Conservation (phyloP, 2,888 invertebrate genomes). For the Mimachlamys varia region DNA sequence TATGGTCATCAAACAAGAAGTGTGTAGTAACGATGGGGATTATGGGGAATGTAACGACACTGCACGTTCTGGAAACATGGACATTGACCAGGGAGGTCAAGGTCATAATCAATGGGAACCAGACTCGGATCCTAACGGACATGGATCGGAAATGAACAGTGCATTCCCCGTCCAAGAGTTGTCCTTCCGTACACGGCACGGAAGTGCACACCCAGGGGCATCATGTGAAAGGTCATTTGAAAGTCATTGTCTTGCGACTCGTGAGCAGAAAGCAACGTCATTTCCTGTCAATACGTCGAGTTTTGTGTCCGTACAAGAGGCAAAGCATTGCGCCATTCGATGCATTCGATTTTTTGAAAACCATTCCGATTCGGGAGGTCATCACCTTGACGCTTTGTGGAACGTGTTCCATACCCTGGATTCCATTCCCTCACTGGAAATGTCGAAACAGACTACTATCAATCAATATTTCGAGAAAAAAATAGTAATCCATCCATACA, state of each 20-base stretch:
- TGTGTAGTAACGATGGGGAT: slow-evolving; percentile 2
- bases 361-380: background rate
- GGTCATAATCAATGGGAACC: background rate
- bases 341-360: slow-evolving; percentile 2
- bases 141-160: background rate
- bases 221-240: background rate
- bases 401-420: slow-evolving; percentile 3
- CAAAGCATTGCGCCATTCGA: slow-evolving; percentile 7
- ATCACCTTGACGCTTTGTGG: background rate
- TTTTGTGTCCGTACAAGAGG: slow-evolving; percentile 5
- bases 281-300: background rate
- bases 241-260: background rate
- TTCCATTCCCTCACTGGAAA: background rate
- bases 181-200: background rate
- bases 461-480: background rate
- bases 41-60: background rate
- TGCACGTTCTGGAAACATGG: background rate
- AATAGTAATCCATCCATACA: background rate
- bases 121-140: background rate
- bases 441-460: background rate
- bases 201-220: background rate
- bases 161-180: background rate
- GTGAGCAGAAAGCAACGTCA: background rate
- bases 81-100: slow-evolving; percentile 5
- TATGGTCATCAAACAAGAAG: background rate